phyloP scores from a whole-genome alignment of 2,888 invertebrate species.

The Temnothorax unifasciatus region DNA sequence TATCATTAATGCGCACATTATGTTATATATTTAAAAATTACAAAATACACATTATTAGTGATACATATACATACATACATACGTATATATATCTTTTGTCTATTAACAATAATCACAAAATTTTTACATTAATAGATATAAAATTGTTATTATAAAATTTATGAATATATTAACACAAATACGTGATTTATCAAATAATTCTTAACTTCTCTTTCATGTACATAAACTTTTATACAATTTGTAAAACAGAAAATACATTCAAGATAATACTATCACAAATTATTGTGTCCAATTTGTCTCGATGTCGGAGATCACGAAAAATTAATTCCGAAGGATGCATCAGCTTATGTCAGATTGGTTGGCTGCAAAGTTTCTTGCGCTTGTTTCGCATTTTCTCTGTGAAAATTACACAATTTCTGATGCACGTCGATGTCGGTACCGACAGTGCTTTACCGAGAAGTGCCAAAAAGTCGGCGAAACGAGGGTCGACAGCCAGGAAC shows the following conservation, averaged over 20 bases:
- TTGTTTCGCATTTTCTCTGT: slow-evolving; percentile 40
- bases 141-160: background rate
- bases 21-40: background rate
- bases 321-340: slow-evolving; percentile 58
- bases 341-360: slow-evolving; percentile 9
- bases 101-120: background rate
- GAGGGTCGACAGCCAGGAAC: slow-evolving; percentile 72
- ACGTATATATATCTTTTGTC: background rate
- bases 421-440: slow-evolving; percentile 66
- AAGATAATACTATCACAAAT: background rate
- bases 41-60: background rate
- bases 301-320: slow-evolving; percentile 40
- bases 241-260: background rate
- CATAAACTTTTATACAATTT: background rate
- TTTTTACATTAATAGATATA: background rate
- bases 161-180: background rate
- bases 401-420: slow-evolving; percentile 54
- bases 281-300: slow-evolving; percentile 23
- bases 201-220: background rate
- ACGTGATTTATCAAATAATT: background rate
- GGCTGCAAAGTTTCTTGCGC: slow-evolving; percentile 60
- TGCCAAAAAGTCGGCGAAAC: slow-evolving; percentile 76
- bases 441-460: slow-evolving; percentile 66
- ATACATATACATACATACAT: background rate
- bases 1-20: background rate